Percentiles rank a stretch among this genome's conserved stretches.
Evolutionary conservation across 1,140 invertebrate genomes (phyloP).

Genomic region (Phenacoccus solenopsis): DNA sequence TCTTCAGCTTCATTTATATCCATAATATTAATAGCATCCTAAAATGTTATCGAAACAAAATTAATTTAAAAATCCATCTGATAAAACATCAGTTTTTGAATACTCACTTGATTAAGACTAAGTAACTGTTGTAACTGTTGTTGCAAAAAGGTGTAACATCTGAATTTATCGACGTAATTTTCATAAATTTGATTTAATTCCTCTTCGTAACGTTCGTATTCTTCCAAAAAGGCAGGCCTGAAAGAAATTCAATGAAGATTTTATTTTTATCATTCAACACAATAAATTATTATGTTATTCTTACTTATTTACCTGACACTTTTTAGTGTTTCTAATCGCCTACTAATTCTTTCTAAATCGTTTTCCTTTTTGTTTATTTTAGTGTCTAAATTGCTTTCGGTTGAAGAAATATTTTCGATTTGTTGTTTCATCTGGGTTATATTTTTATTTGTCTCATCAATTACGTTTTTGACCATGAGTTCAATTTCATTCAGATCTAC

Average conservation of each 20-base stretch:
- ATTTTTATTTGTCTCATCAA: slow-evolving; percentile 51
- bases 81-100: not conserved
- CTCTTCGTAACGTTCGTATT: slow-evolving; percentile 81
- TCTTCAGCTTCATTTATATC: not conserved
- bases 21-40: not conserved
- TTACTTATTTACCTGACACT: slow-evolving; percentile 59
- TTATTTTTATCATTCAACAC: not conserved
- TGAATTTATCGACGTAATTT: slow-evolving; percentile 73
- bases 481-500: slow-evolving; percentile 77
- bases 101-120: not conserved
- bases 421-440: slow-evolving; percentile 56
- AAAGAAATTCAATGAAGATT: slow-evolving; percentile 18
- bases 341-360: slow-evolving; percentile 85
- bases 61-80: too few species aligned
- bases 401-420: slow-evolving; percentile 71
- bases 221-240: slow-evolving; percentile 93
- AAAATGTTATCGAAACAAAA: not conserved
- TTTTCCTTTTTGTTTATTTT: slow-evolving; percentile 83
- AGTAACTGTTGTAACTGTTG: slow-evolving; percentile 50
- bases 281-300: not conserved
- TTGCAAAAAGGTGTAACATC: slow-evolving; percentile 73
- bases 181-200: slow-evolving; percentile 77
- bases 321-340: slow-evolving; percentile 79
- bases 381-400: slow-evolving; percentile 70
- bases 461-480: slow-evolving; percentile 50